Conservation (phyloP, 2,888 invertebrate species). For the Drosophila borealis region DNA sequence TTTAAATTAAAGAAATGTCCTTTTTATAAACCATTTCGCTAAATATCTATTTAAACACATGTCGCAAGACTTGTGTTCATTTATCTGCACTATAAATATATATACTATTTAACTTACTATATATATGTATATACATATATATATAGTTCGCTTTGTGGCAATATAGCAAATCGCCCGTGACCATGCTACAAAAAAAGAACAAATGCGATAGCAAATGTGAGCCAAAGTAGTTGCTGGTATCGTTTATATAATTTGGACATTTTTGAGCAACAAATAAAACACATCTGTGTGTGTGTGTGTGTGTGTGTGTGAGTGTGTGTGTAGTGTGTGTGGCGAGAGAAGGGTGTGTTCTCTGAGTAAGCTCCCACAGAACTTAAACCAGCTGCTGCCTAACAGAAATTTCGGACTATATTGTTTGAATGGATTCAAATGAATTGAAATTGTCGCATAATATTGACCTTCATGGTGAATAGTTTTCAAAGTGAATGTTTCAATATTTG, state of each 20-base stretch:
- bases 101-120: not conserved
- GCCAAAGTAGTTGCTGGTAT: conserved; percentile 30
- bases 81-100: too few relatives aligned
- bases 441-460: conserved; percentile 68
- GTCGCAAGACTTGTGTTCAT: not conserved
- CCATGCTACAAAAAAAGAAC: conserved; percentile 53
- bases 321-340: not conserved
- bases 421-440: conserved; percentile 39
- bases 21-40: too few relatives aligned
- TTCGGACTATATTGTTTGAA: conserved; percentile 27
- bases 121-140: conserved; percentile 1
- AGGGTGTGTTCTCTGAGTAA: conserved; percentile 51
- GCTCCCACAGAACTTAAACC: conserved; percentile 53
- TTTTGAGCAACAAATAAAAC: conserved; percentile 36
- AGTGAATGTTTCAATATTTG: conserved; percentile 60
- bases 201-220: conserved; percentile 42
- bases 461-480: conserved; percentile 66
- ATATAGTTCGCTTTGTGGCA: conserved; percentile 26
- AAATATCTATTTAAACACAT: too few relatives aligned
- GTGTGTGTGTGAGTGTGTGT: not conserved
- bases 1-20: too few relatives aligned
- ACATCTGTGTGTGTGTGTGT: not conserved
- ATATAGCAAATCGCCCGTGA: conserved; percentile 69
- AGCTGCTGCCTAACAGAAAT: conserved; percentile 26
- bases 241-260: conserved; percentile 49